These are phyloP conservation scores for Brotogeris chrysoptera DNA, from an alignment of 2,797 vertebrate species.

Conservation along the genomic window DNA sequence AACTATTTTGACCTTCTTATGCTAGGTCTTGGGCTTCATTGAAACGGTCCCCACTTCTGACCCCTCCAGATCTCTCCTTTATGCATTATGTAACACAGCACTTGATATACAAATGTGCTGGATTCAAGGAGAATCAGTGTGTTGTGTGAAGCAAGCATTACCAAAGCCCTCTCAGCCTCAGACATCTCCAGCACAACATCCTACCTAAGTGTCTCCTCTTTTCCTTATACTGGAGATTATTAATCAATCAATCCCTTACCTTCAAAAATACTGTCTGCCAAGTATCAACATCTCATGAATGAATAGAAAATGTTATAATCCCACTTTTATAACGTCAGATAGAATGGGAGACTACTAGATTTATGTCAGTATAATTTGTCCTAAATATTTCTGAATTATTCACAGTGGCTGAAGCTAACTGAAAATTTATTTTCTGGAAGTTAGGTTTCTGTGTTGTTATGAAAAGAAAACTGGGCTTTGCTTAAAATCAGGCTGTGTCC, in stretches of 20 bases:
- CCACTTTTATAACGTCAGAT: not conserved
- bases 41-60: not conserved
- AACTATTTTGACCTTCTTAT: not conserved
- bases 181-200: not conserved
- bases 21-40: not conserved
- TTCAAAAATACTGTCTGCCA: not conserved
- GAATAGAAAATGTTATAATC: not conserved
- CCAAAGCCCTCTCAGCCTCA: not conserved
- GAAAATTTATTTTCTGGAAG: not conserved
- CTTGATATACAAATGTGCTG: not conserved
- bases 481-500: not conserved
- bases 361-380: not conserved
- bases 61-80: not conserved
- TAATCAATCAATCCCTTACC: not conserved
- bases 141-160: not conserved
- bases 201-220: not conserved
- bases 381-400: not conserved
- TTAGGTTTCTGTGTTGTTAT: not conserved
- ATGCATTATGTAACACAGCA: not conserved
- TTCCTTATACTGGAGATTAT: not conserved
- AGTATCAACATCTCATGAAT: not conserved
- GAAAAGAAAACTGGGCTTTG: not conserved
- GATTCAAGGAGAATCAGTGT: not conserved
- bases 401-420: not conserved
- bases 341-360: not conserved